Base-by-base conservation (phyloP, 2,113 vertebrate species). In the Tachysurus fulvidraco region DNA sequence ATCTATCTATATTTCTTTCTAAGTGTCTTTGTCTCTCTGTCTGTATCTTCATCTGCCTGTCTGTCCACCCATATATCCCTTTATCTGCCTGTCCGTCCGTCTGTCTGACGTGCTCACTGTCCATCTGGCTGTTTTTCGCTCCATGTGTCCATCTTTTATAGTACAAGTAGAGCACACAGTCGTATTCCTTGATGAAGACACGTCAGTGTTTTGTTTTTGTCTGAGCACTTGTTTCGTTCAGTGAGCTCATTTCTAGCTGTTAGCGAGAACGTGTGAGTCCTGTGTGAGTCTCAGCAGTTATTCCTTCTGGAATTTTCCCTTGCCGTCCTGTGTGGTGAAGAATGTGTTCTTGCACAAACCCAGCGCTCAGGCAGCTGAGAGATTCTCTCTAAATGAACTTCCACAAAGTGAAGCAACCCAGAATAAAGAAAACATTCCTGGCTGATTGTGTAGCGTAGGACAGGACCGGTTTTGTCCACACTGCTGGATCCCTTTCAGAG, bases 261-360 rank as follows among this genome's bases (percentile, higher is more conserved):
- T 46, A 84, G 11, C 25, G 83, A 59, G 21, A 89, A 73, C 36
- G 59, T 36, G 50, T 67, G 78, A 81, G 57, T 30, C 36, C 30
- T 44, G 13, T 54, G 17, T 44, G 77, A 41, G 71, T 85, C 30
- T 71, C 52, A 50, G 59, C 76, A n/a, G 52, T 77, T 74, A 36
- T 62, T 81, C 41, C 67, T 46, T 82, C 19, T 81, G 69, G 83
- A 82, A 73, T 74, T 81, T 65, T 67, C 55, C 80, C 44, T 28
- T 77, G 28, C 71, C 62, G 60, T 87, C 80, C 21, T 21, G 71
- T 6, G 13, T 65, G 64, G 28, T 87, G 86, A 79, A 71, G 86
- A 54, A 84, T 80, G 14, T 77, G 14, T 46, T n/a, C 74, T 80
- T 17, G 50, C 44, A 54, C 44, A 77, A 59, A 21, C 87, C 13